Evolutionary conservation across 2,113 vertebrate species (phyloP).

Genomic region (Corapipo altera): DNA sequence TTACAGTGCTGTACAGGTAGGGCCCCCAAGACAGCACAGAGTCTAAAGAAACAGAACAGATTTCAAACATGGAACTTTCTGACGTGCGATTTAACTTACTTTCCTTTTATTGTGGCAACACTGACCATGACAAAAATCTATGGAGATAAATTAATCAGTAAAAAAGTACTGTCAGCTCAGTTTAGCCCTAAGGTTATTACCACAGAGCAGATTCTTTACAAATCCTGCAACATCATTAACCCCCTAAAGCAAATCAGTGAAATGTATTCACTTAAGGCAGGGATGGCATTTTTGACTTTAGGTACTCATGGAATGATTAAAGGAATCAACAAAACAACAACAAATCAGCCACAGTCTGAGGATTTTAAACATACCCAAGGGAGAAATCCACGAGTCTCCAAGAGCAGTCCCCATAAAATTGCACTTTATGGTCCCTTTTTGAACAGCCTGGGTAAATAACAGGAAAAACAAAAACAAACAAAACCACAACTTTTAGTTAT

Average conservation of each 20-base stretch:
- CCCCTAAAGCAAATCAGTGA: neutral
- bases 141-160: neutral
- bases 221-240: neutral
- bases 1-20: conserved; percentile 93
- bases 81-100: neutral
- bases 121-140: neutral
- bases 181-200: neutral
- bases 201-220: neutral
- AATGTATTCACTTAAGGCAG: neutral
- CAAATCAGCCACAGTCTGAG: neutral
- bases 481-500: neutral
- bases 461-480: neutral
- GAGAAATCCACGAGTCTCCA: conserved; percentile 97
- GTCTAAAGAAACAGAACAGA: conserved; percentile 75
- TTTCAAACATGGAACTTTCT: neutral
- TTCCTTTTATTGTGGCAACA: neutral
- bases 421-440: conserved; percentile 81
- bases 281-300: neutral
- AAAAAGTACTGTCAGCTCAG: neutral
- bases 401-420: conserved; percentile 90
- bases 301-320: neutral
- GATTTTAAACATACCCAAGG: conserved; percentile 80
- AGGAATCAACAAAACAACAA: neutral
- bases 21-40: conserved; percentile 95
- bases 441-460: conserved; percentile 74